phyloP scores from a whole-genome alignment of 1,140 invertebrate genomes.

The Diachasma alloeum region DNA sequence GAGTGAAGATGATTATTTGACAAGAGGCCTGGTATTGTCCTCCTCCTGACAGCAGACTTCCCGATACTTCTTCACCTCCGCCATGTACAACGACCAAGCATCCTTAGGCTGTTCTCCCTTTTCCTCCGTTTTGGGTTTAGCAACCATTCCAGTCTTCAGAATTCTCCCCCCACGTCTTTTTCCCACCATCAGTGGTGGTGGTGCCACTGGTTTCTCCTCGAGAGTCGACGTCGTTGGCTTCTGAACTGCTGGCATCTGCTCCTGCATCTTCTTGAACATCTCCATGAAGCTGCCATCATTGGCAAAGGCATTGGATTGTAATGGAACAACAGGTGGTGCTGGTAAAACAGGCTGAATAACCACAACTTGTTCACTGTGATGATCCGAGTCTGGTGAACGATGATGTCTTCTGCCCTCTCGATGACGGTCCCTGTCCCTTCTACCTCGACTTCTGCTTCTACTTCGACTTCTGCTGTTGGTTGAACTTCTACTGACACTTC shows the following conservation, averaged over 20 bases:
- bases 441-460: conserved; percentile 54
- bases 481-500: conserved; percentile 30
- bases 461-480: conserved; percentile 44
- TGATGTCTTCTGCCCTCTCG: conserved; percentile 49
- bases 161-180: conserved; percentile 86
- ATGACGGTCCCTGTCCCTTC: conserved; percentile 38
- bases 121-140: conserved; percentile 78
- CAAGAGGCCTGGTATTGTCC: conserved; percentile 87
- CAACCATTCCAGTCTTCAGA: conserved; percentile 88
- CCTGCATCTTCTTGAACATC: conserved; percentile 89
- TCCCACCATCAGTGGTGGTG: conserved; percentile 76
- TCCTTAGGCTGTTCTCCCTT: conserved; percentile 78
- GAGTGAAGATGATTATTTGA: conserved; percentile 73
- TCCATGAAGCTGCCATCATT: conserved; percentile 91
- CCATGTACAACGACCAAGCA: conserved; percentile 91
- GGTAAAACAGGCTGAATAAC: conserved; percentile 4
- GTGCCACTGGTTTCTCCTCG: conserved; percentile 62
- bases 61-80: conserved; percentile 91
- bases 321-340: conserved; percentile 42
- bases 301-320: conserved; percentile 73
- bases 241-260: conserved; percentile 61
- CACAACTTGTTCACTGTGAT: conserved; percentile 31
- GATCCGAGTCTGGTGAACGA: conserved; percentile 46
- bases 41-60: conserved; percentile 92
- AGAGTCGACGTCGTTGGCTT: conserved; percentile 54